Base-by-base conservation (phyloP, 1,140 invertebrate species). In the Drosophila prosaltans region DNA sequence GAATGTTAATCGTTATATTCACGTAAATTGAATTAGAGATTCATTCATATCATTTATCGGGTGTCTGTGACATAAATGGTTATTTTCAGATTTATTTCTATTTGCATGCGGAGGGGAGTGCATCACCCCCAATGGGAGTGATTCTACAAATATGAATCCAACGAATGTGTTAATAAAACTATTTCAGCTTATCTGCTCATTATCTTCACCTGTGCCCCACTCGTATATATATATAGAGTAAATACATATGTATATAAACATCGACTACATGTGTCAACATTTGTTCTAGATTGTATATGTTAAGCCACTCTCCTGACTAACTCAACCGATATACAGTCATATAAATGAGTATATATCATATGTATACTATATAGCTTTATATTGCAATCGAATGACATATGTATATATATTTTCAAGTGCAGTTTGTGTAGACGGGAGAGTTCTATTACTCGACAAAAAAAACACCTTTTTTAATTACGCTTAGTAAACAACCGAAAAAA, bases 241-340 rank as follows among this genome's bases (percentile, higher is more conserved):
- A 4, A 36, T 36, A 36, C 1, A 36, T 7, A 36, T 36, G 6
- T 36, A 36, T 61, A 60, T 45, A 68, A 40, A 72, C 70, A 72
- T 70, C 60, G 60, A 60, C 70, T 77, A 77, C 74, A 77, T 36
- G 74, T 77, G 74, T 77, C 74, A 77, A 77, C 74, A 76, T 60
- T 45, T 40, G 43, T 45, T 40, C 30, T 32, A 58, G 55, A 60
- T 61, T 65, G 16, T 16, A 54, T 77, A 60, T 59, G 16, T 45
- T 21, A 36, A 51, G 21, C 30, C 60, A 28, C 43, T 28, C 11
- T 43, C 55, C 28, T 63, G 16, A 21, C 21, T 11, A 63, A 30
- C 41, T n/a, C n/a, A 16, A 41, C 6, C 32, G 4, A 36, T 6
- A 36, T 36, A 36, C 32, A 36, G 3, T 6, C 32, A 36, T 36